Base-by-base conservation (phyloP, 1,140 invertebrate genomes). In the Thaumatotibia leucotreta region DNA sequence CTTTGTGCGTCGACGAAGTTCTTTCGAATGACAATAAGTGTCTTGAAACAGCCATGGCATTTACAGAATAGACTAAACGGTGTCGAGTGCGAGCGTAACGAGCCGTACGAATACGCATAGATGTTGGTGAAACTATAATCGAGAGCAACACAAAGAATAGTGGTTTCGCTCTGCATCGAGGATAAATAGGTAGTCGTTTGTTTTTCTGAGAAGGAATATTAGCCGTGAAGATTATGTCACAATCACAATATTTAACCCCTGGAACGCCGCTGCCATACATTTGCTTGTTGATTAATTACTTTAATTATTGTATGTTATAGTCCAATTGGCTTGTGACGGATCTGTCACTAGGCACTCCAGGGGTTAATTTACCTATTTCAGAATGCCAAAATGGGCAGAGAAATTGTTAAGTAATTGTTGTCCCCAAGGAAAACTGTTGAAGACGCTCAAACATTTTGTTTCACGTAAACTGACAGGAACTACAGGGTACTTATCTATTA, bases 141-240 rank as follows among this genome's bases (percentile, higher is more conserved):
- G 74, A 80, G 80, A 82, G 77, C 77, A 79, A 70, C 74, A 69
- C 74, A 79, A 70, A 83, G 81, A 84, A 76, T 81, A 73, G 80
- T 75, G 74, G 75, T 73, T 4, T 10, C 3, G 66, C 70, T 64
- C 75, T 73, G 77, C 76, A 80, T 68, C 71, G 74, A 73, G 75
- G 69, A 73, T 70, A 74, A 73, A 74, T 33, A 35, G 63, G n/a
- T 14, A 17, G 14, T 45, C 17, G 17, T 9, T 5, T 50, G 3
- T 23, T 23, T 58, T 27, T 14, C 9, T 27, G 11, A 29, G 52
- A 29, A 14, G 24, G 10, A 14, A 10, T 17, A 9, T 8, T 27
- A 24, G n/a, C 24, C 24, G 52, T 14, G 23, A 58, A 49, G 39
- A 58, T 58, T 54, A 54, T 27, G 24, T 29, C 1, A 29, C 5